A percentile compares a stretch with the other conserved stretches of the same genome.
These are phyloP conservation scores for Julus scandinavius DNA, from an alignment of 2,888 invertebrate species.

Conservation along the genomic window DNA sequence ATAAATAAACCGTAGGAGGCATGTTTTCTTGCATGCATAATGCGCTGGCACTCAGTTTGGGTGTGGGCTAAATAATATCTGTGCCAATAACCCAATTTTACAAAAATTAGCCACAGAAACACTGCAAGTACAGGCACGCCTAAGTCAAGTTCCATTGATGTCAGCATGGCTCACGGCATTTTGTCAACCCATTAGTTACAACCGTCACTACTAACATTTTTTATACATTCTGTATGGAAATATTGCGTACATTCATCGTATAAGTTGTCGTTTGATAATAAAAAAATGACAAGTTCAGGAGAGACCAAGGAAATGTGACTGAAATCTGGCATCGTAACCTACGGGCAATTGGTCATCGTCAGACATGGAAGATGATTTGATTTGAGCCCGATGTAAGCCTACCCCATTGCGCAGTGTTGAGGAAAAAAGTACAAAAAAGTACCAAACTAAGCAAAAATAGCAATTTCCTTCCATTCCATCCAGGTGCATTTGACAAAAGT, in stretches of 20 bases:
- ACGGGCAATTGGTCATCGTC: constrained; percentile 7
- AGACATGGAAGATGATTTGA: neutral
- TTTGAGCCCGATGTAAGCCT: neutral
- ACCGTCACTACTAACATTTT: neutral
- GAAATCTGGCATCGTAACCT: neutral
- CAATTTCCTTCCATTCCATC: neutral
- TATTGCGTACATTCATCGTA: neutral
- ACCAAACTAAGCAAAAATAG: constrained; percentile 1
- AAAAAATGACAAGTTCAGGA: neutral
- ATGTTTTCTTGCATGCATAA: neutral
- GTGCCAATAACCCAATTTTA: neutral
- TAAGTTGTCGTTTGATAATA: neutral
- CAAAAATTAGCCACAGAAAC: neutral
- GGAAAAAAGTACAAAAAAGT: neutral
- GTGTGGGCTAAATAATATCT: constrained; percentile 19
- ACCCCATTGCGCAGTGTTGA: neutral
- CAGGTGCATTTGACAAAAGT: constrained; percentile 49
- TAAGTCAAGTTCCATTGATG: neutral
- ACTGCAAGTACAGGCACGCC: neutral
- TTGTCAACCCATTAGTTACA: neutral
- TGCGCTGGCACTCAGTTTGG: neutral
- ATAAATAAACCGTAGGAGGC: neutral
- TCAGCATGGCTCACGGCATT: neutral
- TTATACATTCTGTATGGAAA: neutral
- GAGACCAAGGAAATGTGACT: neutral